Conservation (phyloP, 2,113 vertebrate genomes). For the Mormyrus iriodes region DNA sequence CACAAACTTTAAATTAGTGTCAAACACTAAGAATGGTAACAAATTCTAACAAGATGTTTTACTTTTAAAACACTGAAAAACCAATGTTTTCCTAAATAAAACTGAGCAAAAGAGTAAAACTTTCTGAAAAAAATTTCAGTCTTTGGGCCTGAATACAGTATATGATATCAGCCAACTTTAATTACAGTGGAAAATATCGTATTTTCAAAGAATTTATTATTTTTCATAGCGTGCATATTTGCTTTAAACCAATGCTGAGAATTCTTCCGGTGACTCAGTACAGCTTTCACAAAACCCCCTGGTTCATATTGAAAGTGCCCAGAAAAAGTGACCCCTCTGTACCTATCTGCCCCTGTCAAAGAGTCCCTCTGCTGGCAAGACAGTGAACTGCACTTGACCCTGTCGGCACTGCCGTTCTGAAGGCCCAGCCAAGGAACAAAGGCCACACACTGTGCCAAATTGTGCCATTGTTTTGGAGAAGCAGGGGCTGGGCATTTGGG, state of each 20-base stretch:
- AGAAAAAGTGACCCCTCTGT: neutral
- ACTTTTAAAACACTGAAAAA: neutral
- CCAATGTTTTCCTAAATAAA: neutral
- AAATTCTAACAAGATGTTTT: neutral
- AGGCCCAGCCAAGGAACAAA: constrained; percentile 53
- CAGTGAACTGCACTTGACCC: constrained; percentile 49
- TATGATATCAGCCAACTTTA: neutral
- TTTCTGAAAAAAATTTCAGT: neutral
- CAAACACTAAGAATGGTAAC: neutral
- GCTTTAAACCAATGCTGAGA: neutral
- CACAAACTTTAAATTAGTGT: neutral
- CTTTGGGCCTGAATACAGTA: neutral
- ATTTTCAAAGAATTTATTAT: neutral
- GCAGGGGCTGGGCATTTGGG: neutral
- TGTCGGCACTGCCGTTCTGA: constrained; percentile 28
- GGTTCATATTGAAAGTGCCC: neutral
- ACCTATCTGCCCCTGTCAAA: constrained; percentile 16
- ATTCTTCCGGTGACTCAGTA: neutral
- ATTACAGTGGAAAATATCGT: neutral
- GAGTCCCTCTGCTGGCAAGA: constrained; percentile 54
- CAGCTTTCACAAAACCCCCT: neutral
- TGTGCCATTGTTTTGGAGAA: constrained; percentile 32
- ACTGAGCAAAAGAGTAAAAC: neutral
- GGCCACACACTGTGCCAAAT: constrained; percentile 47
- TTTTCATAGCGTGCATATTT: neutral